A percentile compares a stretch with the other conserved stretches of the same genome.
Conservation (phyloP, 2,797 vertebrate species). For the Eutrigla gurnardus region DNA sequence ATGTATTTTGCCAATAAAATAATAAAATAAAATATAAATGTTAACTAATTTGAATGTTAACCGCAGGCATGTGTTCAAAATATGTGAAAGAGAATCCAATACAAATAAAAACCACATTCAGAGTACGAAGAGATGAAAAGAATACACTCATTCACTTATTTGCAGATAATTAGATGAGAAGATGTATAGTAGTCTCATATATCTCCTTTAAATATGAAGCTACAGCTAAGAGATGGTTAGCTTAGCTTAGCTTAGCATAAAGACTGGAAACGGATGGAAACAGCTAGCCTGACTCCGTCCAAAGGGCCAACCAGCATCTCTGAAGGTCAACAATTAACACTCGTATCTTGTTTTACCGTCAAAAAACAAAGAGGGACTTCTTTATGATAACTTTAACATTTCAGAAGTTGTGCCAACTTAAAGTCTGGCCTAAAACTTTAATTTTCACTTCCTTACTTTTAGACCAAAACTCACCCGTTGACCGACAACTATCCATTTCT, state of each 20-base stretch:
- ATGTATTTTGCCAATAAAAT: background rate
- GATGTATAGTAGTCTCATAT: background rate
- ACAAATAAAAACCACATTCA: no score
- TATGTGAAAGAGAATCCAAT: no score
- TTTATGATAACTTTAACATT: no score
- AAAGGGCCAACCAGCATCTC: background rate
- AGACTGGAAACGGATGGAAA: background rate
- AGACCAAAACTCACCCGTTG: conserved; percentile 58
- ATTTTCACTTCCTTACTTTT: background rate
- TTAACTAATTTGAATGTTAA: background rate
- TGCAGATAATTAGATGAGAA: background rate
- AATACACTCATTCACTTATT: no score
- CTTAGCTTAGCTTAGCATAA: background rate
- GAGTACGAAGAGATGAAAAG: no score
- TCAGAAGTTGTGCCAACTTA: background rate
- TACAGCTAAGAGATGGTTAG: background rate
- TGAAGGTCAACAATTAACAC: no score
- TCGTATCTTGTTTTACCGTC: no score
- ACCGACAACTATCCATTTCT: conserved; percentile 62
- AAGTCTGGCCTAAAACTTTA: background rate
- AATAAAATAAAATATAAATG: background rate
- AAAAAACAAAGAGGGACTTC: no score
- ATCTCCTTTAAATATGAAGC: background rate
- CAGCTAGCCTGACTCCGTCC: background rate
- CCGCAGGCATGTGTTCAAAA: no score